Base-by-base conservation (phyloP, 2,113 vertebrate species). In the Clarias magur region DNA sequence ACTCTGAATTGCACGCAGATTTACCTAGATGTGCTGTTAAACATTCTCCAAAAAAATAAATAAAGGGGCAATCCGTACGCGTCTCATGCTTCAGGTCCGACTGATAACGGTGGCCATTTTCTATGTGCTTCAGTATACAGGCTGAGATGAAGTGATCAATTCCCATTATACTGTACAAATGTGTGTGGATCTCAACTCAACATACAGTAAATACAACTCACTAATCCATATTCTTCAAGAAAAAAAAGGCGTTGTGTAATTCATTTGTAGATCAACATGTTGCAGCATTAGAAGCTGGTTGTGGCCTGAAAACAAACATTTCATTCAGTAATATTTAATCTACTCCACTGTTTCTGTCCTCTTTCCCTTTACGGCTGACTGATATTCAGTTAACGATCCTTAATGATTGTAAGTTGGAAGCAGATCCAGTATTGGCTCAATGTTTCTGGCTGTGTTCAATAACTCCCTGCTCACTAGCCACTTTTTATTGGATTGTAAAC, bases 131-230 rank as follows among this genome's bases (percentile, higher is more conserved):
- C 88, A 72, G 59, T 73, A 38, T 88, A 81, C 82, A 90, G 84
- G 89, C 86, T 88, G 85, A 83, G 91, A 91, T 88, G 86, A 91
- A 90, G 85, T 90, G 89, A 90, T 94, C 92, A 92, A 92, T 93
- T 94, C 90, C 92, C 94, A 91, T 95, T 92, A 92, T 85, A 34
- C 30, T 34, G 30, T 34, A 73, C 48, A 38, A 75, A 57, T 4
- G 88, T 91, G 92, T 91, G 93, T 91, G 89, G 91, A 88, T 65
- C 75, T 80, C 82, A 65, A 85, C 88, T 80, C 78, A 72, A 12
- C 90, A 88, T 38, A 38, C 34, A 38, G 34, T 79, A 54, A 75
- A 84, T 73, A 25, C 83, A 56, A 54, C 65, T 59, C 17, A 48
- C 42, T 34, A 34, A 86, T 57, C 53, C 62, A 70, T 53, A 30